Evolutionary conservation across 2,113 vertebrate species (phyloP), one percentile per base, ranked within the genome.

Genomic region (Mystacornis crossleyi): DNA sequence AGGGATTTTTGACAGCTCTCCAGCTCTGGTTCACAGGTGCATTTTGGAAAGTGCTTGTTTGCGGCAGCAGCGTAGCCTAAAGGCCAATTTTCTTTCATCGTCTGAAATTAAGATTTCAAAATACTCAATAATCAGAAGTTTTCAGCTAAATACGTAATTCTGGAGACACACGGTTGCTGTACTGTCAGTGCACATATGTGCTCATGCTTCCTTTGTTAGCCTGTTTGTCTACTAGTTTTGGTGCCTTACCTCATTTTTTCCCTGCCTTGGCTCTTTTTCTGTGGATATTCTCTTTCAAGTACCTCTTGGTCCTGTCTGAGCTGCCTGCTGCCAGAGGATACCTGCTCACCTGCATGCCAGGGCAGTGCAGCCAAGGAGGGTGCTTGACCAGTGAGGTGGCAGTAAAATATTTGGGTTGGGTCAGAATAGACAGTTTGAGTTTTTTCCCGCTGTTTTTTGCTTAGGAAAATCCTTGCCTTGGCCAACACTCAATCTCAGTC

Each of bases 381-480:
- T 66, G 11, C 25, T 81, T 77, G 62, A 31, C 57, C 3, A 2
- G 42, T 72, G 66, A 57, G 50, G 24, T 75, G 60, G 36, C 45
- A 45, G 19, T 7, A 9, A 40, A 9, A 12, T 26, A 5, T 36
- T 66, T 57, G 18, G 18, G 5, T 55, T 61, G 80, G 42, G 5
- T n/a, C 78, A 34, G 13, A 83, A 71, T 18, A 67, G 33, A 18
- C 8, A 54, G 25, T 45, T 38, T 33, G 47, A 17, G 28, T 20
- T 48, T 58, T 36, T 45, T 18, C 31, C 19, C 0, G 0, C 12
- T 29, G 0, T 24, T 67, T 50, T 86, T 89, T 58, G 10, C 18
- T 85, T 28, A 70, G 81, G 25, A 72, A 69, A 72, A 48, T 66
- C n/a, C 31, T 69, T 54, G 8, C 29, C 8, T 75, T 4, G 5